These are phyloP conservation scores for Drosophila bipectinata DNA, from an alignment of 1,140 invertebrate species.

Conservation along the genomic window DNA sequence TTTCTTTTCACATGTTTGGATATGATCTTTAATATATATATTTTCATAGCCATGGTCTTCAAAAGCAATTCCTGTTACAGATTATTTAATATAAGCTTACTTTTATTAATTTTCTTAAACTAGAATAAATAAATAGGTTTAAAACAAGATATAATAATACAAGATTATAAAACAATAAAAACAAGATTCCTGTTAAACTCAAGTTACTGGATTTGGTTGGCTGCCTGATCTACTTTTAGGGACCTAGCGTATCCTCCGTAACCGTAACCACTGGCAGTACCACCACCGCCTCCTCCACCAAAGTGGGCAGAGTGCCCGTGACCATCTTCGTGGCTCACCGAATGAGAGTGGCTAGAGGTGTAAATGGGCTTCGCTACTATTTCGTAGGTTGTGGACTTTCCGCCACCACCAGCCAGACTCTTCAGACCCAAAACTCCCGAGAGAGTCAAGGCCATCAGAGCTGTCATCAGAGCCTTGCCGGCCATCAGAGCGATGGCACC, in stretches of 20 bases:
- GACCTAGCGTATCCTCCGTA: conserved; percentile 85
- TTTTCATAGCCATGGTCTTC: too few species aligned
- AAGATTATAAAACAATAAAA: too few species aligned
- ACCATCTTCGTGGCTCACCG: conserved; percentile 87
- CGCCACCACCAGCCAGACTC: conserved; percentile 87
- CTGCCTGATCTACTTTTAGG: conserved; percentile 56
- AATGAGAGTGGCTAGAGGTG: conserved; percentile 89
- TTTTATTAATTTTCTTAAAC: conserved; percentile 6
- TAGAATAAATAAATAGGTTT: conserved; percentile 56
- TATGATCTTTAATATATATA: too few species aligned
- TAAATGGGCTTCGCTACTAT: conserved; percentile 92
- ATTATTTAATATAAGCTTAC: background rate
- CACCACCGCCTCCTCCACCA: conserved; percentile 87
- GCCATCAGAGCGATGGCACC: conserved; percentile 91
- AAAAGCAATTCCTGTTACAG: too few species aligned
- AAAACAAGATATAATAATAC: too few species aligned
- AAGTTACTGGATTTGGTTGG: conserved; percentile 54
- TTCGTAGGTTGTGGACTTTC: conserved; percentile 92
- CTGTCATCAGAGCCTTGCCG: conserved; percentile 93
- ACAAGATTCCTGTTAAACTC: conserved; percentile 10
- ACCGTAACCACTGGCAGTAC: conserved; percentile 84
- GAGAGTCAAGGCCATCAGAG: conserved; percentile 90
- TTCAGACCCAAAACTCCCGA: conserved; percentile 91
- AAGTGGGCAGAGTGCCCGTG: conserved; percentile 85
- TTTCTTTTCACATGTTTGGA: background rate